Evolutionary conservation across 1,140 invertebrate species (phyloP).

Genomic region (Procambarus virginalis): DNA sequence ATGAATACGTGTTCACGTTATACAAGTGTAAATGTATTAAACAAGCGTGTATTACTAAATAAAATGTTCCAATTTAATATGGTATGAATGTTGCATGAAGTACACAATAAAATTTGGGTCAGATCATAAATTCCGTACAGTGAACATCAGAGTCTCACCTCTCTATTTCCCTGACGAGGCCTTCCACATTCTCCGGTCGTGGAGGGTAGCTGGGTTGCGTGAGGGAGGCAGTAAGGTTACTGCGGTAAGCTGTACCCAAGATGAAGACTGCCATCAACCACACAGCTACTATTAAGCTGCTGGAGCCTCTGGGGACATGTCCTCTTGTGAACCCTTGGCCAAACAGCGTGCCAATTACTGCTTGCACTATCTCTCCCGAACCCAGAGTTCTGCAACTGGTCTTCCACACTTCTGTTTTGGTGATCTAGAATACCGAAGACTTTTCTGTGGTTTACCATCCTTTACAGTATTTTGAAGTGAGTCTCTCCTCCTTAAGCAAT

Average conservation of each 20-base stretch:
- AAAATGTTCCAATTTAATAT: too few relatives aligned
- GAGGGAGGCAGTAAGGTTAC: conserved; percentile 49
- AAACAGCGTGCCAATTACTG: conserved; percentile 3
- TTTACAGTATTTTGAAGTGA: too few relatives aligned
- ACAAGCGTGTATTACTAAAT: too few relatives aligned
- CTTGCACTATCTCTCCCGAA: not conserved
- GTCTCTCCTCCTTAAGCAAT: too few relatives aligned
- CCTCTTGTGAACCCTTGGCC: conserved; percentile 12
- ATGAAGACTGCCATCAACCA: conserved; percentile 36
- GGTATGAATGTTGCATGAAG: too few relatives aligned
- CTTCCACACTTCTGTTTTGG: too few relatives aligned
- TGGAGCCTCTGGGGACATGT: not conserved
- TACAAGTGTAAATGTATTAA: too few relatives aligned
- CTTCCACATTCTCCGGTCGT: conserved; percentile 20
- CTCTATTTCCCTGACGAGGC: conserved; percentile 3
- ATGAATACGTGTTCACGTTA: too few relatives aligned
- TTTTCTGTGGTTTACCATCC: too few relatives aligned
- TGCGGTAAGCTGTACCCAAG: conserved; percentile 14
- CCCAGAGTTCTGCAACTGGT: not conserved
- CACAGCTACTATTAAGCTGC: not conserved
- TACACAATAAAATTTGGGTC: too few relatives aligned
- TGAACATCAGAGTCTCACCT: not conserved
- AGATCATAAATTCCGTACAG: too few relatives aligned
- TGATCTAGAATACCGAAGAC: too few relatives aligned
- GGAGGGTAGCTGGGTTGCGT: conserved; percentile 50